Conservation (phyloP, 2,113 vertebrate genomes). For the Phaethon lepturus region DNA sequence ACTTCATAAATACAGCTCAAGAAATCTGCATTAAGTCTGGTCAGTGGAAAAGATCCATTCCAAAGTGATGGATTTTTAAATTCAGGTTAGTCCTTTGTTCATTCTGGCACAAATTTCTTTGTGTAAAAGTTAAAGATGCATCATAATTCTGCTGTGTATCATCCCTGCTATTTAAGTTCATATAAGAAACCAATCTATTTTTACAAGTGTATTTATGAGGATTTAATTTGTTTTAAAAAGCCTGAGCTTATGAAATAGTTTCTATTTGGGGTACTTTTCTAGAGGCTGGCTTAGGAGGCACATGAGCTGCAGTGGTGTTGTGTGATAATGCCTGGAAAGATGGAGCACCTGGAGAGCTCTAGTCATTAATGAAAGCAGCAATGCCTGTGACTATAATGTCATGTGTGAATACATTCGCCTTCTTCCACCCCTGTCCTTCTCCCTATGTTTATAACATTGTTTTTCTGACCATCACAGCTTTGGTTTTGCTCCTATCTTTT, state of each 20-base stretch:
- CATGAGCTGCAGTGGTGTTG: not conserved
- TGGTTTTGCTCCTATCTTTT: not conserved
- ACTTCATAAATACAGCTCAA: not conserved
- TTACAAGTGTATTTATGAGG: not conserved
- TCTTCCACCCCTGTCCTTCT: not conserved
- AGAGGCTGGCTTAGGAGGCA: not conserved
- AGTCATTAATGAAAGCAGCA: not conserved
- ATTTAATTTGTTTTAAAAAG: slow-evolving; percentile 4
- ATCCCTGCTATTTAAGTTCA: not conserved
- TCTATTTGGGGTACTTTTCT: not conserved
- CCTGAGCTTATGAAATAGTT: not conserved
- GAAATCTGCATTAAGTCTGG: accelerated
- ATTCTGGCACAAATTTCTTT: not conserved
- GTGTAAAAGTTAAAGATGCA: not conserved
- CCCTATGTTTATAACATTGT: accelerated
- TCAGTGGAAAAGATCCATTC: not conserved
- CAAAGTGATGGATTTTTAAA: not conserved
- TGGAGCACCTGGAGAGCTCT: not conserved
- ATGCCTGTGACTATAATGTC: not conserved
- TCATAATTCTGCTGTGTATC: not conserved
- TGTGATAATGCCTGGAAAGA: not conserved
- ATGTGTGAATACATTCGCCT: not conserved
- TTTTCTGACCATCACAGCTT: not conserved
- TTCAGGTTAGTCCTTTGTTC: not conserved
- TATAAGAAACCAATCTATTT: not conserved